A percentile compares a stretch with the other conserved stretches of the same genome.
phyloP scores from a whole-genome alignment of 2,888 invertebrate species.

The Stenichneumon culpator region DNA sequence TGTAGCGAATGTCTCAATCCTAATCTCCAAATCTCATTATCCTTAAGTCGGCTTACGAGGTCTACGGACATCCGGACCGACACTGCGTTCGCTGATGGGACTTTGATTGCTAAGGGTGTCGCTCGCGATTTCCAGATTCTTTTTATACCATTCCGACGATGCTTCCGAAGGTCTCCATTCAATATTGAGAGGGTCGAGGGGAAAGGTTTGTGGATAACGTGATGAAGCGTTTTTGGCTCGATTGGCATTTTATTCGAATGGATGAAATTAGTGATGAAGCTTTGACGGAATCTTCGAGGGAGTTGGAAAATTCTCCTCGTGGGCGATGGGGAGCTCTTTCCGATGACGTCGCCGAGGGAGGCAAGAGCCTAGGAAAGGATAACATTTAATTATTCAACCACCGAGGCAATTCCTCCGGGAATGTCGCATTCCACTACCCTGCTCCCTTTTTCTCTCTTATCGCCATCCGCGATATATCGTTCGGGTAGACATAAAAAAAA shows the following conservation, averaged over 20 bases:
- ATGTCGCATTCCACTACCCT: slow-evolving; percentile 25
- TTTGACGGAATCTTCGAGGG: slow-evolving; percentile 66
- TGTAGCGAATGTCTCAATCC: too few species aligned
- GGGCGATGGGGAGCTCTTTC: not conserved
- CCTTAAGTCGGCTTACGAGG: too few species aligned
- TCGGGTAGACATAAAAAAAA: too few species aligned
- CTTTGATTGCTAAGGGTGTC: too few species aligned
- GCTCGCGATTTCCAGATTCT: too few species aligned
- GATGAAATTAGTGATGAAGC: slow-evolving; percentile 70
- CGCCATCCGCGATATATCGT: slow-evolving; percentile 50
- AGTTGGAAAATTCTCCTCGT: not conserved
- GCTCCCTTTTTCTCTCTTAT: slow-evolving; percentile 6
- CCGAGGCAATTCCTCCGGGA: slow-evolving; percentile 61
- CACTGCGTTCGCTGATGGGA: too few species aligned
- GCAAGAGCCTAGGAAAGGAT: slow-evolving; percentile 47
- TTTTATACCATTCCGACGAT: too few species aligned
- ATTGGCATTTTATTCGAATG: slow-evolving; percentile 67
- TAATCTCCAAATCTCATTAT: too few species aligned
- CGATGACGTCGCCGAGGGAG: not conserved
- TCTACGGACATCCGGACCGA: too few species aligned
- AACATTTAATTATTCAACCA: slow-evolving; percentile 76
- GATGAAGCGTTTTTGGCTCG: not conserved
- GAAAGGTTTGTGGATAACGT: too few species aligned
- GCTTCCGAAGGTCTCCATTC: too few species aligned
- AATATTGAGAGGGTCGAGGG: too few species aligned